Evolutionary conservation across 2,797 vertebrate species (phyloP), one percentile per base, ranked within the genome.

Genomic region (Arnoldichthys spilopterus): DNA sequence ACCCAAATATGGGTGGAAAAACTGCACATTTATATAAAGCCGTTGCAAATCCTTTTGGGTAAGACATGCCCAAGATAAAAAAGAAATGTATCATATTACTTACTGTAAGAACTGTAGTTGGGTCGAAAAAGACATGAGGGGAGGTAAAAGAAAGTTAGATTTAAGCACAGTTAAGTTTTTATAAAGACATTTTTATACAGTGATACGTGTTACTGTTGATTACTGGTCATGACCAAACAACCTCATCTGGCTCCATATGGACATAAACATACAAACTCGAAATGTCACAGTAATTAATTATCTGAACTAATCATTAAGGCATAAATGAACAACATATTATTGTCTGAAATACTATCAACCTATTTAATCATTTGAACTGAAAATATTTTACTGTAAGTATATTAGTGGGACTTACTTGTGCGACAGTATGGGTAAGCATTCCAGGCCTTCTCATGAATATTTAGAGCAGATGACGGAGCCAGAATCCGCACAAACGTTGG

Each of bases 401-500:
- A 53, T 15, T 22, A 6, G 69, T 45, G 49, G 0, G 56, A 92
- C 95, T 94, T 89, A 99, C 98, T 90, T 0, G 98, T 99, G 90
- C 93, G 92, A 89, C 98, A 99, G 89, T 97, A 99, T 4, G 98
- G 98, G 85, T 98, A 99, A 28, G 97, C 98, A 72, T 99, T 99
- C 98, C 98, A 99, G 11, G 98, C 98, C 90, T 98, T 92, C 89
- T 99, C 98, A 0, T 98, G 96, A 69, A 99, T 91, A 83, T 94
- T 94, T 22, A 99, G 93, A 75, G 97, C 92, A 85, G 93, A 93
- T 86, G 95, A 92, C 0, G 98, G 98, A 61, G 96, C 97, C 68
- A 99, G n/a, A 85, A 90, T 81, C 68, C 93, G 89, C 63, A 99
- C 91, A 76, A 96, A 87, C 0, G 75, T 54, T 24, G 98, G 97